Conservation (phyloP, 2,797 vertebrate species). For the Brachyalestes nurse region DNA sequence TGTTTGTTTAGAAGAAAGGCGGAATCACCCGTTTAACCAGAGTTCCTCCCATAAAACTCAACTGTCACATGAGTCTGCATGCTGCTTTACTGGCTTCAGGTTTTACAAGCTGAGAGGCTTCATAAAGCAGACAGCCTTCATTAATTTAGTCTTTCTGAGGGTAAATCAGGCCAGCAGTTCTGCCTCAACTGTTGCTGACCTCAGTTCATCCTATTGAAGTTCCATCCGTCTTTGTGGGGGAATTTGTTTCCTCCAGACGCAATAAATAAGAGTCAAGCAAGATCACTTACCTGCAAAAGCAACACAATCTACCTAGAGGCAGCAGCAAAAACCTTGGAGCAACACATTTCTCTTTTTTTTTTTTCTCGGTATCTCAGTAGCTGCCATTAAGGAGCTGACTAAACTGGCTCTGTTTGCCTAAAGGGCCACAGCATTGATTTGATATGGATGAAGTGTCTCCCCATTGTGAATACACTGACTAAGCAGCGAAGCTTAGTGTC, state of each 20-base stretch:
- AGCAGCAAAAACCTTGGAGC: background rate
- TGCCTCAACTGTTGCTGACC: conserved; percentile 21
- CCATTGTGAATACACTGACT: conserved; percentile 46
- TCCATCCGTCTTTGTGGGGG: conserved; percentile 2
- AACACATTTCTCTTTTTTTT: conserved; percentile 30
- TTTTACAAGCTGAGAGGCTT: conserved; percentile 49
- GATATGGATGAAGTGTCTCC: conserved; percentile 40
- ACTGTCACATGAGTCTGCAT: conserved; percentile 38
- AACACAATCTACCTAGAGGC: background rate
- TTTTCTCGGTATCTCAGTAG: conserved; percentile 12
- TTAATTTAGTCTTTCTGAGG: conserved; percentile 47
- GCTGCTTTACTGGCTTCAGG: conserved; percentile 33
- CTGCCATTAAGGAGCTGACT: conserved; percentile 18
- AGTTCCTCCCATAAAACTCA: conserved; percentile 52
- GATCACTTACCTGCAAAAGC: conserved; percentile 1
- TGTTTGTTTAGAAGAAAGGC: conserved; percentile 56
- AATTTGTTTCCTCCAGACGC: conserved; percentile 4
- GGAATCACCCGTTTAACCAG: conserved; percentile 36
- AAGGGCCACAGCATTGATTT: conserved; percentile 37
- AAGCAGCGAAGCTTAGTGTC: conserved; percentile 40
- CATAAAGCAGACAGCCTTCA: conserved; percentile 47
- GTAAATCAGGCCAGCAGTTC: conserved; percentile 34
- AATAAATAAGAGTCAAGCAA: background rate
- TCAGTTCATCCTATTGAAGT: background rate
- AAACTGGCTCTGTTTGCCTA: conserved; percentile 31